Base-by-base conservation (phyloP, 2,888 invertebrate genomes). In the Tineola bisselliella region DNA sequence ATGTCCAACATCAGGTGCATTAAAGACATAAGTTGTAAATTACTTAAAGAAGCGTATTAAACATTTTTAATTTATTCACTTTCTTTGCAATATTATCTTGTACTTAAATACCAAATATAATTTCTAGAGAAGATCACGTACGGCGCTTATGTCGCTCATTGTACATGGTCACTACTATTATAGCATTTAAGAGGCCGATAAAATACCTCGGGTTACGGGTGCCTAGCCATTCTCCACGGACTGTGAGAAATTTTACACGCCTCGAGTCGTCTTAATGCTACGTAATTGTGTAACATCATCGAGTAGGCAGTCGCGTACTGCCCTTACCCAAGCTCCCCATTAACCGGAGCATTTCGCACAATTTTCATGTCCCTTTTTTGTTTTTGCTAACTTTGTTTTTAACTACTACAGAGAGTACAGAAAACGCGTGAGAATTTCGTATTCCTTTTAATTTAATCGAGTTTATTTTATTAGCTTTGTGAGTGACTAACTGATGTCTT, bases 201-300 rank as follows among this genome's bases (percentile, higher is more conserved):
- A 74, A 74, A 69, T 70, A 74, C 72, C 76, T 74, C 72, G 69
- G 71, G 70, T 69, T 70, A 68, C 72, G 71, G 73, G 71, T 73
- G 75, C 73, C 72, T 62, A 66, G 69, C 69, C 76, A 71, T 77
- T 79, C 75, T 75, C 72, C 68, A 70, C 69, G 70, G 71, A 69
- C 71, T 77, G 77, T 76, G 76, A 76, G 79, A 79, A 79, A 79
- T 80, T 81, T 78, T 77, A 77, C 77, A 77, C 76, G 73, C 69
- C 75, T 74, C 69, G 67, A 68, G 73, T 72, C 69, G 67, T 74
- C 78, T 77, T 81, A 81, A 81, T 79, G 77, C 71, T 68, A 70
- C 63, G 72, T 83, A 81, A 82, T 83, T 64, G 73, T 71, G 73
- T 69, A 73, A 72, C 70, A 71, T 72, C 72, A 73, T 69, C 67